phyloP scores from a whole-genome alignment of 2,888 invertebrate species.

The Sisyra terminalis region DNA sequence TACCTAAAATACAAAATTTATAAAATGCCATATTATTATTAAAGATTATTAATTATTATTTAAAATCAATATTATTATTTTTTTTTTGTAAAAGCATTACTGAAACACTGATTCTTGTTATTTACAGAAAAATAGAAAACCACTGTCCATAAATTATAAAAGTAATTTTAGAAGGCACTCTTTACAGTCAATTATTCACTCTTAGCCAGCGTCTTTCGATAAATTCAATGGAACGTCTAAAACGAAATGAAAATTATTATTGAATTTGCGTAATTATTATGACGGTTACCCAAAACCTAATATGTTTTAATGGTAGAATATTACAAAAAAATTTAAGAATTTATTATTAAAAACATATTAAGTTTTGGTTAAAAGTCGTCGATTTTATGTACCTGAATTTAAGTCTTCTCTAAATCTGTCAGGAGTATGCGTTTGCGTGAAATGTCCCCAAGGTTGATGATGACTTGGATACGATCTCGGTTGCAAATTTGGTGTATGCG shows the following conservation, averaged over 20 bases:
- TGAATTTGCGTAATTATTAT: too few species aligned
- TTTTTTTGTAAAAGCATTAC: slow-evolving; percentile 7
- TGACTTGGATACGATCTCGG: not conserved
- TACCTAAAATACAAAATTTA: not conserved
- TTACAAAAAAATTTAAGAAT: too few species aligned
- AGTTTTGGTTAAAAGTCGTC: too few species aligned
- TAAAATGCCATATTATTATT: slow-evolving; percentile 3
- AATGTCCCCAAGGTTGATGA: slow-evolving; percentile 2
- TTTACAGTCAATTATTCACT: slow-evolving; percentile 3
- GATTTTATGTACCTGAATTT: slow-evolving; percentile 6
- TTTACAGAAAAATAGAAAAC: slow-evolving; percentile 9
- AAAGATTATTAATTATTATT: slow-evolving; percentile 8
- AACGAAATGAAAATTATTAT: too few species aligned
- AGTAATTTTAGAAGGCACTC: slow-evolving; percentile 8
- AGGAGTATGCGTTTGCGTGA: slow-evolving; percentile 2
- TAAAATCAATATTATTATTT: slow-evolving; percentile 5
- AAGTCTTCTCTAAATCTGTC: slow-evolving; percentile 4
- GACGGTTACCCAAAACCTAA: not conserved
- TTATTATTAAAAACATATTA: too few species aligned
- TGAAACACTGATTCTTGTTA: slow-evolving; percentile 9
- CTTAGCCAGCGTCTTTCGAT: slow-evolving; percentile 59
- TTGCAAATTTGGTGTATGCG: slow-evolving; percentile 1
- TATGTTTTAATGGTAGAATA: not conserved
- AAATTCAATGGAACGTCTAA: slow-evolving; percentile 80
- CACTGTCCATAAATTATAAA: slow-evolving; percentile 7